Base-by-base conservation (phyloP, 1,140 invertebrate species). In the Carposina sasakii region DNA sequence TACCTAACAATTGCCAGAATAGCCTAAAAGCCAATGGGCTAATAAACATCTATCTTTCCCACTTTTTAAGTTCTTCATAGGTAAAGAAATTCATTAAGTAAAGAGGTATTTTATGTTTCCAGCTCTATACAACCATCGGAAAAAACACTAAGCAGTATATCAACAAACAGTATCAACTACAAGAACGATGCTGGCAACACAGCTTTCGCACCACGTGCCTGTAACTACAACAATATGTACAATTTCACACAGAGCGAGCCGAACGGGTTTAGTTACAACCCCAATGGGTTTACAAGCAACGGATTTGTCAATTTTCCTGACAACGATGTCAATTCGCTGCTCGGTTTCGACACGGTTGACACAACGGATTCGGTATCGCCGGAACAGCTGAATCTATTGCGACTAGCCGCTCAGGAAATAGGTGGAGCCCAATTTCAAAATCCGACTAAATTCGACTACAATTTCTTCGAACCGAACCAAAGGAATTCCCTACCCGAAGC, bases 331-430 rank as follows among this genome's bases (percentile, higher is more conserved):
- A 73, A 58, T 37, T 36, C 63, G 1, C 50, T 81, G 5, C 51
- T 81, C 0, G 66, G 64, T 10, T 49, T 77, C 5, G 78, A 82
- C 9, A 52, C 73, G 0, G 54, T 81, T 4, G 78, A 82, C 10
- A 54, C 73, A 1, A 51, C 78, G 1, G 40, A 54, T 0, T 73
- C 78, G 39, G 76, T 83, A 1, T 73, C 73, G 0, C 76, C 77
- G 0, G 81, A 79, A 60, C 79, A 86, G 36, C 52, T 86, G 0
- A 85, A 85, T 39, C 53, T 86, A 13, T 60, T 86, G 19, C 69
- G 79, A 52, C 51, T 86, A 9, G 84, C 84, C 0, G 76, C 84
- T 15, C 81, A 85, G 59, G 79, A 86, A 52, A 79, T 85, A 10
- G 70, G 82, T 0, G 75, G 79, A 9, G 79, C 79, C 3, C 79